A percentile compares a stretch with the other conserved stretches of the same genome.
Evolutionary conservation across 2,113 vertebrate species (phyloP).

Genomic region (Pyrgilauda ruficollis): DNA sequence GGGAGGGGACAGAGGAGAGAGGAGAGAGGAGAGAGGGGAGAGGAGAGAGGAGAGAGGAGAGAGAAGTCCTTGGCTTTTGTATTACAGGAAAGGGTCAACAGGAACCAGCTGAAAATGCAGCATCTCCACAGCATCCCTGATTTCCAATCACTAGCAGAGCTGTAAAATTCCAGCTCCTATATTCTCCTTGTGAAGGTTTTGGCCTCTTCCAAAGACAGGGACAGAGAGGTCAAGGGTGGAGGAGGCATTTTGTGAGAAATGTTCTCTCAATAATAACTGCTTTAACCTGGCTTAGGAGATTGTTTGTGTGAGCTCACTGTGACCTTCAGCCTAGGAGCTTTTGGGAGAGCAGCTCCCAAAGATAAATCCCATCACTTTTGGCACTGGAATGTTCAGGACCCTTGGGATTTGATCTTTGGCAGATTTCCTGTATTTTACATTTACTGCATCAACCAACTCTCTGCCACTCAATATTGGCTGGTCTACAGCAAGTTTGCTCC

Average conservation of each 20-base stretch:
- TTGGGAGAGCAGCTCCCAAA: background rate
- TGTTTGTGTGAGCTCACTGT: background rate
- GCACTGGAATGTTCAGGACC: too few species aligned
- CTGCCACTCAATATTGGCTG: background rate
- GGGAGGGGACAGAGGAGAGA: background rate
- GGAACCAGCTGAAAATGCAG: slow-evolving; percentile 8
- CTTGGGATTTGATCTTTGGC: background rate
- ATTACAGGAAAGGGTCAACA: background rate
- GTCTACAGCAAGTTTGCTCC: background rate
- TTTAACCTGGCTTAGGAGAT: background rate
- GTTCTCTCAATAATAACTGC: background rate
- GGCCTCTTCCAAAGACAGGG: background rate
- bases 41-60: background rate
- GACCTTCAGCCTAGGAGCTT: background rate
- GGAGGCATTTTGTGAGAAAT: background rate
- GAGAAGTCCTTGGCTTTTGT: background rate
- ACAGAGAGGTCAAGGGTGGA: background rate
- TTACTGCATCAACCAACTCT: background rate
- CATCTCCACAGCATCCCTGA: background rate
- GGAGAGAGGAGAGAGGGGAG: too few species aligned
- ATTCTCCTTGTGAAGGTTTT: background rate
- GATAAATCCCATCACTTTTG: background rate
- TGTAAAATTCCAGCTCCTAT: background rate
- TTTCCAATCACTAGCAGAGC: background rate
- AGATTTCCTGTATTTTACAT: background rate